A percentile compares a stretch with the other conserved stretches of the same genome.
Evolutionary conservation across 2,113 vertebrate species (phyloP).

Genomic region (Leptocoma aspasia): DNA sequence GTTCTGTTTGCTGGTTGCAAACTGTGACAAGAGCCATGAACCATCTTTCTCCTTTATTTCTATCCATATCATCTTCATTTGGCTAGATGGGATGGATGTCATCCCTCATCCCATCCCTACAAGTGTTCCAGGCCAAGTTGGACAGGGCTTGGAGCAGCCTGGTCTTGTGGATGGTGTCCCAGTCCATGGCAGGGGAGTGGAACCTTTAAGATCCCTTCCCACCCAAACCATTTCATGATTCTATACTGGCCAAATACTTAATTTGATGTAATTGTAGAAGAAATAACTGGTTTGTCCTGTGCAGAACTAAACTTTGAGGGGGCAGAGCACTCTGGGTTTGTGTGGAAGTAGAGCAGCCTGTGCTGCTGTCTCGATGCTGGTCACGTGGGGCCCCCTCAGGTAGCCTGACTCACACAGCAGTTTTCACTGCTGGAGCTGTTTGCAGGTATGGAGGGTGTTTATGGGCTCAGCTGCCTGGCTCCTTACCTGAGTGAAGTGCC

Average conservation of each 20-base stretch:
- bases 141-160: not conserved
- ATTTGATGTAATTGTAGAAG: not conserved
- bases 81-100: not conserved
- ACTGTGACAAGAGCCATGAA: not conserved
- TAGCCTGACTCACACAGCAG: rapidly evolving
- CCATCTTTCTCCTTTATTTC: not conserved
- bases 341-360: not conserved
- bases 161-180: not conserved
- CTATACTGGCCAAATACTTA: not conserved
- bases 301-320: no score
- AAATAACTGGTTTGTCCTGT: not conserved
- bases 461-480: not conserved
- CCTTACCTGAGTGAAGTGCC: not conserved
- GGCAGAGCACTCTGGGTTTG: rapidly evolving
- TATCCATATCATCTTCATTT: rapidly evolving
- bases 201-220: not conserved
- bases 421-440: not conserved
- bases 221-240: not conserved
- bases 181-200: not conserved
- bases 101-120: not conserved
- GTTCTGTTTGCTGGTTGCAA: not conserved
- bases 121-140: not conserved
- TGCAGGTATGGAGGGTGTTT: not conserved
- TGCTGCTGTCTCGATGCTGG: rapidly evolving
- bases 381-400: rapidly evolving